Conservation (phyloP, 1,140 invertebrate genomes). For the Drosophila pachea region DNA sequence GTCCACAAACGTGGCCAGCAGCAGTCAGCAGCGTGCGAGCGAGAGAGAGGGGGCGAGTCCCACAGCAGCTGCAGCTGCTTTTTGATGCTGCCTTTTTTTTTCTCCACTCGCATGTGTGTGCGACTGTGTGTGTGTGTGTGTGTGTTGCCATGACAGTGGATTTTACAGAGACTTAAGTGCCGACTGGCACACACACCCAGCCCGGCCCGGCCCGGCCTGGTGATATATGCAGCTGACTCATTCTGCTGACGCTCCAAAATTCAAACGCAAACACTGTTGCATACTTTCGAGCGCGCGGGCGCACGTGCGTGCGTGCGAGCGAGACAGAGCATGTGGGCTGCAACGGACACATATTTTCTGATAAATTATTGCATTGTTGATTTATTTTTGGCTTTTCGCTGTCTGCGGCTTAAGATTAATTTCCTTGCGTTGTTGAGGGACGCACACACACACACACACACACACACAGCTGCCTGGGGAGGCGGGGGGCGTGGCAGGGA, state of each 20-base stretch:
- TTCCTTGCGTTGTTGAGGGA: constrained; percentile 71
- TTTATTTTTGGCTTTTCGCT: constrained; percentile 78
- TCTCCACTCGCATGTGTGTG: background rate
- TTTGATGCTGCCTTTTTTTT: constrained; percentile 60
- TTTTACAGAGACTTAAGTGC: constrained; percentile 77
- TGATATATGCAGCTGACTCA: constrained; percentile 76
- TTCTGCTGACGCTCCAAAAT: constrained; percentile 76
- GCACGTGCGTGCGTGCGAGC: background rate
- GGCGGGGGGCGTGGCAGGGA: background rate
- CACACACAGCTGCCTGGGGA: background rate
- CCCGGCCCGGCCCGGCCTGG: constrained; percentile 19
- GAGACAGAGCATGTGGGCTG: constrained; percentile 22
- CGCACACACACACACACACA: background rate
- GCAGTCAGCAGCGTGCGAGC: background rate
- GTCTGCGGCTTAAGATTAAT: constrained; percentile 78
- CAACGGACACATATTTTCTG: constrained; percentile 77
- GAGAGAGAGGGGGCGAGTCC: no score
- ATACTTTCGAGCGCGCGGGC: constrained; percentile 54
- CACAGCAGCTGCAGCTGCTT: constrained; percentile 25
- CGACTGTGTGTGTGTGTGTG: constrained; percentile 18
- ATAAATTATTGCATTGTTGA: constrained; percentile 78
- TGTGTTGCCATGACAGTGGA: constrained; percentile 72
- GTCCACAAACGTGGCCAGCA: constrained; percentile 42
- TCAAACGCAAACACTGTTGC: constrained; percentile 76
- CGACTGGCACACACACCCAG: constrained; percentile 25